These are phyloP conservation scores for Ondatra zibethicus DNA, from an alignment of 2,113 vertebrate species.

Conservation along the genomic window DNA sequence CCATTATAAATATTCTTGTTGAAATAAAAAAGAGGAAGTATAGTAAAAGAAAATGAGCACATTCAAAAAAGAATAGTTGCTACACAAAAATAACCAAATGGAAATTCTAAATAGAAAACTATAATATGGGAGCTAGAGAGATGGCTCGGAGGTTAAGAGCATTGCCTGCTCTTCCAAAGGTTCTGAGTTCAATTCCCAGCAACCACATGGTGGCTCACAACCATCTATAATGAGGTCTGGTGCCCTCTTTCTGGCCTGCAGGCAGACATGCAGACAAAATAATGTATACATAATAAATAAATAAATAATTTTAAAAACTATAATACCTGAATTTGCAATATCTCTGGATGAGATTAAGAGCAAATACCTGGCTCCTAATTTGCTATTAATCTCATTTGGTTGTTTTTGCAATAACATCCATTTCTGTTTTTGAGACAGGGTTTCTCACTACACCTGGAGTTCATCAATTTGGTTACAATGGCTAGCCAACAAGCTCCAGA, in stretches of 20 bases:
- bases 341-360: background rate
- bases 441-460: background rate
- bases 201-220: too few species aligned
- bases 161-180: too few species aligned
- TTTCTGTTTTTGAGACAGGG: background rate
- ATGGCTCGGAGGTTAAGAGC: too few species aligned
- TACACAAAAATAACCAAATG: background rate
- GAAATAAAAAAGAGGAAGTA: slow-evolving; percentile 15
- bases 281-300: too few species aligned
- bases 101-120: slow-evolving; percentile 58
- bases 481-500: background rate
- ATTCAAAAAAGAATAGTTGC: slow-evolving; percentile 19
- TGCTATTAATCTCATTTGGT: background rate
- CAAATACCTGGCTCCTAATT: background rate
- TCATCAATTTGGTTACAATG: background rate
- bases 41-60: slow-evolving; percentile 17
- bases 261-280: too few species aligned
- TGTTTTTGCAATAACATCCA: background rate
- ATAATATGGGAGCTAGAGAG: too few species aligned
- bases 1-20: slow-evolving; percentile 46
- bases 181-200: too few species aligned
- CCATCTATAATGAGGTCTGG: too few species aligned
- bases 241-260: too few species aligned
- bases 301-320: too few species aligned
- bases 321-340: background rate